Percentiles rank a stretch among this genome's conserved stretches.
Evolutionary conservation across 2,797 vertebrate genomes (phyloP).

Genomic region (Rhodeus uyekii): DNA sequence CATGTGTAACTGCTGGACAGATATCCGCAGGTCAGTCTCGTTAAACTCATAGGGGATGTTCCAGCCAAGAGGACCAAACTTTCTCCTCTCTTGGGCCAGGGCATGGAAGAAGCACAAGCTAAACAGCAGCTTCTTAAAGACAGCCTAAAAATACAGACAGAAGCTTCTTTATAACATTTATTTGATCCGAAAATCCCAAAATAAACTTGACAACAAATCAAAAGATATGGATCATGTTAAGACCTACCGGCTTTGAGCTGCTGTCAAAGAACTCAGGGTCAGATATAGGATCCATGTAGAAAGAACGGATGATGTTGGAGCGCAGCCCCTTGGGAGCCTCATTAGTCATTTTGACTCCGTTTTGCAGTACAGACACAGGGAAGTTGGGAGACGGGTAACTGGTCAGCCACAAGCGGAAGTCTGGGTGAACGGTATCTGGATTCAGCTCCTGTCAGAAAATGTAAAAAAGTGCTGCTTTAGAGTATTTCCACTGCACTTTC

Average conservation of each 20-base stretch:
- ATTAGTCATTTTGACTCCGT: slow-evolving; percentile 92
- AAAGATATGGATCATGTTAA: not conserved
- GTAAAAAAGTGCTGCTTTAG: slow-evolving; percentile 25
- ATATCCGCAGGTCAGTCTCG: slow-evolving; percentile 88
- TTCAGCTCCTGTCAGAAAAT: slow-evolving; percentile 79
- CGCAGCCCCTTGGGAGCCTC: slow-evolving; percentile 89
- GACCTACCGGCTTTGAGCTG: slow-evolving; percentile 83
- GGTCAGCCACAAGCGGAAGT: slow-evolving; percentile 90
- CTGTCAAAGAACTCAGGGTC: slow-evolving; percentile 84
- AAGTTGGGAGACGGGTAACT: slow-evolving; percentile 91
- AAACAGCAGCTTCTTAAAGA: slow-evolving; percentile 86
- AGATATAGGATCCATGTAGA: slow-evolving; percentile 89
- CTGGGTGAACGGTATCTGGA: slow-evolving; percentile 85
- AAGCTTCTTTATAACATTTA: not conserved
- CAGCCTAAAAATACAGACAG: slow-evolving; percentile 69
- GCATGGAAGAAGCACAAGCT: slow-evolving; percentile 91
- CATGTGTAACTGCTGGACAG: slow-evolving; percentile 88
- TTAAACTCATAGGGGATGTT: slow-evolving; percentile 92
- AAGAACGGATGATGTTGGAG: slow-evolving; percentile 85
- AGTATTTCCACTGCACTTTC: not conserved
- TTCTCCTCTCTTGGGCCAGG: slow-evolving; percentile 85
- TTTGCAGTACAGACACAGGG: slow-evolving; percentile 88
- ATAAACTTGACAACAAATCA: not conserved
- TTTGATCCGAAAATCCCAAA: not conserved
- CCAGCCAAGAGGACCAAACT: slow-evolving; percentile 90